Base-by-base conservation (phyloP, 2,113 vertebrate genomes). In the Sander lucioperca region DNA sequence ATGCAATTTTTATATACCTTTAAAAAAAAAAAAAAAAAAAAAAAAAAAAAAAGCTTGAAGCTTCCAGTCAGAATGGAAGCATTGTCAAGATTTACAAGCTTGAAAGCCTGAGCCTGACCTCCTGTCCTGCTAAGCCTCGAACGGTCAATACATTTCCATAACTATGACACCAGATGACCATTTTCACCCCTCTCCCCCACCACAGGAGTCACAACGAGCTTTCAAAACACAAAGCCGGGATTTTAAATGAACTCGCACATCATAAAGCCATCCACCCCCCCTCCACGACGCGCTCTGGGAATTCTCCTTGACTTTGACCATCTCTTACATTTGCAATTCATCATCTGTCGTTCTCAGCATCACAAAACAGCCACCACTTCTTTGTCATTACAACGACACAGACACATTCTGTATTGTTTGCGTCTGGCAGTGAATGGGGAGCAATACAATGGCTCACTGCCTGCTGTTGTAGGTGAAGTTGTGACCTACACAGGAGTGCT, bases 271-370 rank as follows among this genome's bases (percentile, higher is more conserved):
- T 69, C 69, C 62, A 3, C 2, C 74, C 65, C 71, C 79, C 84
- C 82, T 54, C 57, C 43, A 57, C 78, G 84, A 90, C 68, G 80
- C 62, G 50, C 89, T 83, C 83, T 80, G 83, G 89, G 91, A 90
- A 88, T 89, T 87, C 91, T 93, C 91, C 91, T 92, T 92, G 92
- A 93, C 94, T 87, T 91, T 93, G 92, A 86, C 88, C 86, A 86
- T 66, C 83, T 92, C 61, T 33, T 71, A 23, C 77, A 95, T 95
- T 95, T 94, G 91, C 94, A 95, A 95, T 94, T 95, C 92, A 95
- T 94, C 90, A 93, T 91, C 82, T 86, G 43, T 57, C 80, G 83
- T 72, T 77, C 87, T 83, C 74, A 56, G 83, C 87, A 82, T 84
- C 88, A 90, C 92, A 90, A 93, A 87, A 43, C 74, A 89, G 67